Conservation (phyloP, 2,888 invertebrate species). For the Agrochola circellaris region DNA sequence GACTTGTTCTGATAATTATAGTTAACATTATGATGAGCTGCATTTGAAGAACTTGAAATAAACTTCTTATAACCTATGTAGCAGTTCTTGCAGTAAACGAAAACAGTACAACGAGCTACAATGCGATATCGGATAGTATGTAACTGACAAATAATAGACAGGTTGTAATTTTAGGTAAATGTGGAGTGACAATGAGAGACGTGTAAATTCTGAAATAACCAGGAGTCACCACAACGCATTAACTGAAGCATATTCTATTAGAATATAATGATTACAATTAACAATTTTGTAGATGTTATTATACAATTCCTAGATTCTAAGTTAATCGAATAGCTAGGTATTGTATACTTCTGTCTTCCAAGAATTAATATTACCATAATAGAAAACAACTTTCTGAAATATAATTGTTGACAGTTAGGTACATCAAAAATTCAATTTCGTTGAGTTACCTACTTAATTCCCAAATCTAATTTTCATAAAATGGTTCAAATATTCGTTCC, state of each 20-base stretch:
- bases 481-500: constrained; percentile 70
- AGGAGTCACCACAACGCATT: neutral
- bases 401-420: constrained; percentile 37
- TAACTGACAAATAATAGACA: no score
- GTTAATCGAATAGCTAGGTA: neutral
- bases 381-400: constrained; percentile 23
- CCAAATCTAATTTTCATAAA: constrained; percentile 81
- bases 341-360: constrained; percentile 5
- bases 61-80: no score
- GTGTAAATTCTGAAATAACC: neutral
- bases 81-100: no score
- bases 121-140: no score
- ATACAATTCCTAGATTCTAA: neutral
- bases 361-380: constrained; percentile 1
- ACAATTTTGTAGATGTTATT: neutral
- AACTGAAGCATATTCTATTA: no score
- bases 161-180: neutral
- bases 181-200: neutral
- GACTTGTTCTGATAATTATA: no score
- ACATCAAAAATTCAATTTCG: constrained; percentile 63
- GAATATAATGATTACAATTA: neutral
- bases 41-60: no score
- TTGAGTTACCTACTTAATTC: constrained; percentile 67
- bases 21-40: no score
- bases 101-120: no score